phyloP scores from a whole-genome alignment of 2,888 invertebrate genomes.

The Agrypnus murinus region DNA sequence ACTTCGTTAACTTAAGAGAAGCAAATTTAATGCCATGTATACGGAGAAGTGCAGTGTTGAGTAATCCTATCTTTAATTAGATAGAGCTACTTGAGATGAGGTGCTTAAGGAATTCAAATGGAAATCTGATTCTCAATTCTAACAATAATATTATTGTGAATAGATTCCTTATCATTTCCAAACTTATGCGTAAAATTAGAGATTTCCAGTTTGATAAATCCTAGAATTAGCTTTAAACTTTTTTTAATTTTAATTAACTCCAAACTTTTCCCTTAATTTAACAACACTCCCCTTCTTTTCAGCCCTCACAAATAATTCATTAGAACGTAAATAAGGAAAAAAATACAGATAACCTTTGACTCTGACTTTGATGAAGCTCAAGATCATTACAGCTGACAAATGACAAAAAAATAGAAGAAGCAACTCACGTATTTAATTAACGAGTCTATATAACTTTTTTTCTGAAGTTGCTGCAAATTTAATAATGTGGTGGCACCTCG shows the following conservation, averaged over 20 bases:
- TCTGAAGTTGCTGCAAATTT: conserved; percentile 38
- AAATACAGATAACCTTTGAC: no score
- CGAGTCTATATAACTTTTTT: conserved; percentile 41
- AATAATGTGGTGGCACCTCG: conserved; percentile 41
- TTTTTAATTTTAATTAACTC: no score
- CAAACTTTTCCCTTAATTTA: no score
- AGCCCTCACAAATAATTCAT: no score
- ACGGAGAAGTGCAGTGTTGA: conserved; percentile 20
- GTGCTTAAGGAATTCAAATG: conserved; percentile 19
- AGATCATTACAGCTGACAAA: conserved; percentile 43
- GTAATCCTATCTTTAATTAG: conserved; percentile 29
- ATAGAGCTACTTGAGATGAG: conserved; percentile 20
- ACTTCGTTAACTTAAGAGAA: conserved; percentile 23
- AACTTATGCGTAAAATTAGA: neutral
- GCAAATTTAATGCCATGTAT: conserved; percentile 18
- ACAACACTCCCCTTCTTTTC: no score
- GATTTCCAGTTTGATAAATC: neutral
- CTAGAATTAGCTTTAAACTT: no score
- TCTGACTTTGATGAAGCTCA: neutral
- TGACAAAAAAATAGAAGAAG: conserved; percentile 43
- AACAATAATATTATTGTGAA: conserved; percentile 14
- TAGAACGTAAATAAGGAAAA: no score
- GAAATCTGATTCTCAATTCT: conserved; percentile 14
- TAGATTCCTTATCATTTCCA: conserved; percentile 6
- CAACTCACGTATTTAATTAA: conserved; percentile 51